Evolutionary conservation across 2,888 invertebrate species (phyloP), one percentile per base, ranked within the genome.

Genomic region (Tipula unca): DNA sequence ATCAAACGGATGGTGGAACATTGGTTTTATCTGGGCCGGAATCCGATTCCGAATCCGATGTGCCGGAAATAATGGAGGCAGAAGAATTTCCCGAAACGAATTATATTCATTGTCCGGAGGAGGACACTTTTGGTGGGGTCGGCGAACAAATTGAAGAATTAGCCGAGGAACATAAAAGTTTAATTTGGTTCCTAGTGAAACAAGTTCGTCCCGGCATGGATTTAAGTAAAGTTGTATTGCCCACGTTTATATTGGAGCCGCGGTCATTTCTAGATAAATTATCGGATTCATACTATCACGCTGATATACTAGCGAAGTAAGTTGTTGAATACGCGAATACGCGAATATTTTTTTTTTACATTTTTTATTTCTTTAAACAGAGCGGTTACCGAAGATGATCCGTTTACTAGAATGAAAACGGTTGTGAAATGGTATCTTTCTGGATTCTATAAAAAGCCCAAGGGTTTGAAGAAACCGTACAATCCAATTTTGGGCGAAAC

Each of bases 141-240:
- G 96, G 96, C 0, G 96, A 96, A 89, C 94, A 98, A 89, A 96
- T 97, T 1, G 96, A 98, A 89, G 98, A 98, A 89, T 93, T 98
- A 29, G 96, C 95, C 0, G 98, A 98, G 86, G 98, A 98, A 90
- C 97, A 98, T 92, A 98, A 98, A 90, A 97, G 97, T 20, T 92
- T 98, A 82, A 95, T 98, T 88, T 98, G 98, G 98, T 96, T 96
- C 89, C 92, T 98, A 54, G 93, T 98, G 89, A 98, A 98, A 91
- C 98, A 98, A 93, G 97, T 98, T 42, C 93, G 98, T 17, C 98
- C 98, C 0, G 98, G 98, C 85, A 98, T 98, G 98, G 98, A 98
- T 92, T 92, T 98, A 36, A 92, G 93, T 88, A 91, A 90, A 87
- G 96, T 98, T 83, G 97, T 98, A 14, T 92, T 98, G 87, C 98